Evolutionary conservation across 2,797 vertebrate species (phyloP), one percentile per base, ranked within the genome.

Genomic region (Alectoris magna): DNA sequence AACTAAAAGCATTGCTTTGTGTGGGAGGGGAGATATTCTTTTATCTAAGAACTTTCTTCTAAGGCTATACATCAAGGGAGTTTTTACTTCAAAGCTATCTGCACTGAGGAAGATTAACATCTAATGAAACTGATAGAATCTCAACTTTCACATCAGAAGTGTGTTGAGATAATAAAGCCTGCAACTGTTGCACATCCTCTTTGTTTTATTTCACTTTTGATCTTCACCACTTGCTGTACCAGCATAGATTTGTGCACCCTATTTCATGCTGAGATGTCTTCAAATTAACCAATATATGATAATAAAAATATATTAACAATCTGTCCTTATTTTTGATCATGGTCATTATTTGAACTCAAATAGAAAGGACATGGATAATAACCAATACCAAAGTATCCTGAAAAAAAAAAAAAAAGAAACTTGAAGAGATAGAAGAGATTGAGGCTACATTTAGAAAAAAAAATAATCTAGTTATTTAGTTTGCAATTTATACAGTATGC

Each of bases 191-290:
- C 68, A 89, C 59, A 69, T 79, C 73, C 29, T 84, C 64, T 92
- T 96, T 97, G 93, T 95, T 96, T 95, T 96, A 79, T 84, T 88
- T 92, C 48, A 55, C 16, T 94, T 97, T 93, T 94, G 46, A 96
- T 96, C 82, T 93, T 91, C 86, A 90, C 68, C 78, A 89, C 93
- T 91, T 94, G 71, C 80, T 87, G 87, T 70, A 88, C 53, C 18
- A 68, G 8, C 10, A 48, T 29, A 88, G 26, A 63, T 96, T 93
- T 95, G 31, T 92, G 96, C 89, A 56, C n/a, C 36, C 31, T 73
- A 21, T 67, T 82, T 74, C 87, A 81, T 64, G 31, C 46, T 66
- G 60, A 77, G 53, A 88, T 74, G 39, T 63, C 90, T 87, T 90
- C 39, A 18, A 71, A 95, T 96, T 91, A 91, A 68, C 49, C 31